These are phyloP conservation scores for Scaptomyza tumidula DNA, from an alignment of 2,888 invertebrate species.

Conservation along the genomic window DNA sequence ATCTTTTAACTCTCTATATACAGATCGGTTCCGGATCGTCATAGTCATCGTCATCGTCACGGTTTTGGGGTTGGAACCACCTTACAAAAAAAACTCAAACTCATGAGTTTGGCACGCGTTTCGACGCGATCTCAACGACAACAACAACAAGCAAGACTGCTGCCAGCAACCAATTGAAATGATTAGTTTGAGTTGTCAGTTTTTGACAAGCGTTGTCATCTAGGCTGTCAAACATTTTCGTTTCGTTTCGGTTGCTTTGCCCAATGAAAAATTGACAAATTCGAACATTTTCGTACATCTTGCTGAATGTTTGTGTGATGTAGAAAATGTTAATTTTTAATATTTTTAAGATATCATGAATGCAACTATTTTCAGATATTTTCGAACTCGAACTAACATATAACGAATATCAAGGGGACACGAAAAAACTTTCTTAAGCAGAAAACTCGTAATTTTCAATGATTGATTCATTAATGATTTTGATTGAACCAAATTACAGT, in stretches of 20 bases:
- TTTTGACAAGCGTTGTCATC: constrained; percentile 83
- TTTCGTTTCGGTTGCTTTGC: constrained; percentile 51
- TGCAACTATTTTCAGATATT: too few relatives aligned
- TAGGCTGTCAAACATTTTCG: constrained; percentile 81
- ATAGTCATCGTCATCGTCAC: constrained; percentile 42
- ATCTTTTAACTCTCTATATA: constrained; percentile 13
- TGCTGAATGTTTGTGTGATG: constrained; percentile 33
- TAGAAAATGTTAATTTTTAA: constrained; percentile 10
- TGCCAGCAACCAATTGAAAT: constrained; percentile 60
- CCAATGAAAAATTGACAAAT: constrained; percentile 65
- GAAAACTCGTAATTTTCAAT: too few relatives aligned
- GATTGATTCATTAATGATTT: too few relatives aligned
- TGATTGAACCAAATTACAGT: too few relatives aligned
- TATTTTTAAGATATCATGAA: too few relatives aligned
- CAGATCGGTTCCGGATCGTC: constrained; percentile 25
- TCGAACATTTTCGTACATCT: constrained; percentile 47
- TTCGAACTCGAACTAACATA: too few relatives aligned
- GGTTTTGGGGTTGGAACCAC: constrained; percentile 36
- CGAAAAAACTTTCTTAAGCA: too few relatives aligned
- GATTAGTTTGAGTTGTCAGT: constrained; percentile 83
- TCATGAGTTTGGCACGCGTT: constrained; percentile 71
- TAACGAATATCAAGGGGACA: too few relatives aligned
- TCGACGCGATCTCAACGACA: constrained; percentile 28
- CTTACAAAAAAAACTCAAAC: constrained; percentile 12
- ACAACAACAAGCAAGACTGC: constrained; percentile 7